Percentiles rank a stretch among this genome's conserved stretches.
phyloP scores from a whole-genome alignment of 2,113 vertebrate genomes.

The Psilopogon haemacephalus region DNA sequence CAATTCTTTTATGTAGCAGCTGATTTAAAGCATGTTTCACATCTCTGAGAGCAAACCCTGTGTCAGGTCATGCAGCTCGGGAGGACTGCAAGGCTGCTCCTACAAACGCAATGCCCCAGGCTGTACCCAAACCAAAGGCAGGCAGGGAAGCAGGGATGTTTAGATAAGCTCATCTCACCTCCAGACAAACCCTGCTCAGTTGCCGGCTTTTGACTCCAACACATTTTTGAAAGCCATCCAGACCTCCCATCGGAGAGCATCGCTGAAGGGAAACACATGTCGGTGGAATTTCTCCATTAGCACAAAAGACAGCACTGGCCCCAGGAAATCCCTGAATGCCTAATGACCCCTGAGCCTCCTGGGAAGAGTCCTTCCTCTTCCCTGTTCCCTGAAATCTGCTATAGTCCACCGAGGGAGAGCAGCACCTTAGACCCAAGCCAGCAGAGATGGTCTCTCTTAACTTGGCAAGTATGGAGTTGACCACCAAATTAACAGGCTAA shows the following conservation, averaged over 20 bases:
- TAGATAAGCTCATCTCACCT: not conserved
- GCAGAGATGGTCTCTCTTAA: rapidly evolving
- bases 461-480: not conserved
- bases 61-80: not conserved
- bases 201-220: not conserved
- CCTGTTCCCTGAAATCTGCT: not conserved
- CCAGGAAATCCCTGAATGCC: not conserved
- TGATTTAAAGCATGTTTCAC: constrained; percentile 27
- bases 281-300: not conserved
- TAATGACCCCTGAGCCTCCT: not conserved
- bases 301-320: not conserved
- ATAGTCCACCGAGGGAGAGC: not conserved
- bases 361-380: not conserved
- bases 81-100: not conserved
- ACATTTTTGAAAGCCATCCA: not conserved
- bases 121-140: not conserved
- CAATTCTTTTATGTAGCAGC: not conserved
- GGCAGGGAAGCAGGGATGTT: not conserved
- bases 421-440: not conserved
- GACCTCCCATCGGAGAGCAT: not conserved
- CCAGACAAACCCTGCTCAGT: not conserved
- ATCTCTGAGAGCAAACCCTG: not conserved
- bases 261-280: constrained; percentile 7
- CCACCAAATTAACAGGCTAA: rapidly evolving
- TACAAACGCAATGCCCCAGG: not conserved